Percentiles rank a stretch among this genome's conserved stretches.
These are phyloP conservation scores for Steinernema carpocapsae DNA, from an alignment of 2,888 invertebrate species.

Conservation along the genomic window DNA sequence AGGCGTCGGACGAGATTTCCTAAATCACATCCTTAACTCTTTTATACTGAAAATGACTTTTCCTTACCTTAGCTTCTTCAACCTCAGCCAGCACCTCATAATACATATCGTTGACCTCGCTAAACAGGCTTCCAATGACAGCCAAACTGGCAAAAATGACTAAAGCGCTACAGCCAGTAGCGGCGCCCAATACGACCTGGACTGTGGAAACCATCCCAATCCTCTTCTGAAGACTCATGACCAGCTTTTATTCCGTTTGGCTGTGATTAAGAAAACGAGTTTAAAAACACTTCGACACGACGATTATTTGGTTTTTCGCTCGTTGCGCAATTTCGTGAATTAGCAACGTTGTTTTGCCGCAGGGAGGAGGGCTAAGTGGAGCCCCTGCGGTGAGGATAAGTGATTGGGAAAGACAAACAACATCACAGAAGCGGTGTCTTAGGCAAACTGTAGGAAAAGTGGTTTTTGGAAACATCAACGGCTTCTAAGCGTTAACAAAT, in stretches of 20 bases:
- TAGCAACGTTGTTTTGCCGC: constrained; percentile 5
- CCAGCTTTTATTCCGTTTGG: not conserved
- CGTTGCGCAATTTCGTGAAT: constrained; percentile 19
- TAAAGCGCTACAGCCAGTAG: not conserved
- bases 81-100: constrained; percentile 3
- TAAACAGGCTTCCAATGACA: constrained; percentile 7
- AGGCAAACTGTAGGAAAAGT: no score
- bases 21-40: not conserved
- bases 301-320: constrained; percentile 4
- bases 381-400: no score
- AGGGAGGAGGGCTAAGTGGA: no score
- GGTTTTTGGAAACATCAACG: no score
- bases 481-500: no score
- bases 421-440: no score
- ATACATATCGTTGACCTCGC: constrained; percentile 11
- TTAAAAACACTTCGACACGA: not conserved
- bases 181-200: not conserved
- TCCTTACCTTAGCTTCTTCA: not conserved
- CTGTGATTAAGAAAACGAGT: not conserved
- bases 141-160: constrained; percentile 1
- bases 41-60: not conserved
- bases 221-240: not conserved
- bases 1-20: constrained; percentile 3
- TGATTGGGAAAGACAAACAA: no score
- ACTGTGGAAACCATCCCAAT: not conserved